Evolutionary conservation across 1,140 invertebrate species (phyloP), one percentile per base, ranked within the genome.

Genomic region (Papilio polyxenes): DNA sequence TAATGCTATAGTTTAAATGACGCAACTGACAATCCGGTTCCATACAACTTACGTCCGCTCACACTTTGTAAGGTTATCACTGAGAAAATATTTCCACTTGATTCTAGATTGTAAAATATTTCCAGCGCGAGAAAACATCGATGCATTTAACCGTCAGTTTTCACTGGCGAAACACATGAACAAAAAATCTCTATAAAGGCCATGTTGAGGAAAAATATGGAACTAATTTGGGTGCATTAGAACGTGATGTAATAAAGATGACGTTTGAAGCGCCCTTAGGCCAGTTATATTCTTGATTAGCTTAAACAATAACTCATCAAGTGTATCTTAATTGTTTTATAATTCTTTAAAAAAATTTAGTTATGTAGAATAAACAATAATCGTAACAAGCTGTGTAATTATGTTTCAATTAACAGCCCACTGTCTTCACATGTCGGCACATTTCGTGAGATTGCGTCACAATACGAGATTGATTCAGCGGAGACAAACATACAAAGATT

Each of bases 1-100:
- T 69, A 31, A 44, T 17, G 6, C 40, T 56, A 10, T 10, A 20
- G 9, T 9, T 49, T 20, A 51, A 80, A 48, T 80, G 78, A 80
- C 62, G 78, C 59, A 80, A 80, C 31, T 65, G 78, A 69, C 65
- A 80, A 80, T 80, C 78, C 78, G 78, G 78, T 80, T 80, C 44
- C 44, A 65, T 80, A 59, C 31, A 78, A 53, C n/a, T 51, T 37
- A 8, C 53, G 53, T 76, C 17, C 51, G 17, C 49, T 53, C 40
- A 15, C 17, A 48, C 51, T 23, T 37, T 48, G 53, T 80, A 80
- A 69, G 59, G 78, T 80, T 80, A 80, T 80, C 59, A 69, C 37
- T 31, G 5, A 49, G 37, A 80, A 53, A 56, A 80, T 20, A 13
- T 79, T 79, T 79, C 77, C 51, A 62, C 2, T 37, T 23, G 4